phyloP scores from a whole-genome alignment of 2,888 invertebrate species.

The Drosophila barbarae region DNA sequence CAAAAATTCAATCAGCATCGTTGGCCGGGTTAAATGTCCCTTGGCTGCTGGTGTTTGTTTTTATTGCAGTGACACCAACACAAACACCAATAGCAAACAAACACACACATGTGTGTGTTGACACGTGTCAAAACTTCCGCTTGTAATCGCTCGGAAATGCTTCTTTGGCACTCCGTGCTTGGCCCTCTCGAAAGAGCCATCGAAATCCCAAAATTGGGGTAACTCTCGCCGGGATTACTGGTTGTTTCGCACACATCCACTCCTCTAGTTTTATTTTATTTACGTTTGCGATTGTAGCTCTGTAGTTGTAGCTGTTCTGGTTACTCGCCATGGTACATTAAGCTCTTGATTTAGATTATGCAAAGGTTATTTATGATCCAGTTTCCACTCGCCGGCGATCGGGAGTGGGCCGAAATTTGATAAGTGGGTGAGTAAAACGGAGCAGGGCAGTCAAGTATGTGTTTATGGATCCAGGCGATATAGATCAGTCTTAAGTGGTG shows the following conservation, averaged over 20 bases:
- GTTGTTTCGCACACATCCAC: slow-evolving; percentile 47
- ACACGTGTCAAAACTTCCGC: slow-evolving; percentile 78
- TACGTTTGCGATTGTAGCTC: slow-evolving; percentile 15
- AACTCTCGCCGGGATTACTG: slow-evolving; percentile 51
- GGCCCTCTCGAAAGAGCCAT: slow-evolving; percentile 48
- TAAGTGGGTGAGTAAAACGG: slow-evolving; percentile 43
- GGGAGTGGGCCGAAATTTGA: slow-evolving; percentile 39
- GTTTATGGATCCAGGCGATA: slow-evolving; percentile 34
- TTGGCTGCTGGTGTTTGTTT: slow-evolving; percentile 62
- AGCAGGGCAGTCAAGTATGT: slow-evolving; percentile 37
- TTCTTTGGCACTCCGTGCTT: slow-evolving; percentile 63
- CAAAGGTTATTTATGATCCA: slow-evolving; percentile 63
- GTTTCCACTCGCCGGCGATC: slow-evolving; percentile 14
- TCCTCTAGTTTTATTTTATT: slow-evolving; percentile 41
- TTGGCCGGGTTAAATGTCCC: slow-evolving; percentile 43
- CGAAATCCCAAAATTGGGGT: slow-evolving; percentile 65
- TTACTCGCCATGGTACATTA: slow-evolving; percentile 67
- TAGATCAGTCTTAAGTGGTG: slow-evolving; percentile 20
- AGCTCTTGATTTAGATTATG: slow-evolving; percentile 73
- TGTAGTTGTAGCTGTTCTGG: slow-evolving; percentile 24
- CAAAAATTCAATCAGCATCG: slow-evolving; percentile 75
- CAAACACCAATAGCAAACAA: slow-evolving; percentile 19
- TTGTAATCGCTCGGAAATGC: slow-evolving; percentile 74
- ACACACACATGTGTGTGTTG: slow-evolving; percentile 61
- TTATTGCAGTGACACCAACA: slow-evolving; percentile 65